A percentile compares a stretch with the other conserved stretches of the same genome.
These are phyloP conservation scores for Progne subis DNA, from an alignment of 2,113 vertebrate species.

Conservation along the genomic window DNA sequence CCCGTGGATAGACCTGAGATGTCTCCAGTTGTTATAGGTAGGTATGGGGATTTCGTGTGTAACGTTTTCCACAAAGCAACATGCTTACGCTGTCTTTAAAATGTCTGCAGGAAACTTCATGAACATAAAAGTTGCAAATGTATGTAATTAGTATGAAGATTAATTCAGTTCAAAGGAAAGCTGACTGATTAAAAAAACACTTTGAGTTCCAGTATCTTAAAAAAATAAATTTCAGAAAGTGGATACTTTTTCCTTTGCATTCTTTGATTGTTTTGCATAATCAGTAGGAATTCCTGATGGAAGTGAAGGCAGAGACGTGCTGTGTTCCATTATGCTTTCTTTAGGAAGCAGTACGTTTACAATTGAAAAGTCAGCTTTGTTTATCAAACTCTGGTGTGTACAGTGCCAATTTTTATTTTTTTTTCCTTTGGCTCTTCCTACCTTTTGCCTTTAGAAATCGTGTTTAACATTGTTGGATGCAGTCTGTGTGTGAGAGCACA, in stretches of 20 bases:
- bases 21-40: neutral
- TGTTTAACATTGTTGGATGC: neutral
- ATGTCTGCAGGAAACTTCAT: neutral
- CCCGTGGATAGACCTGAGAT: neutral
- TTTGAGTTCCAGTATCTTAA: neutral
- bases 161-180: neutral
- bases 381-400: neutral
- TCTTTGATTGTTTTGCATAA: neutral
- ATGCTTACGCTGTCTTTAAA: neutral
- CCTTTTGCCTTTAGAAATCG: neutral
- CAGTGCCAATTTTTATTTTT: neutral
- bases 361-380: neutral
- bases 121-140: neutral
- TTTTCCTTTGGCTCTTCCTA: neutral
- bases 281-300: neutral
- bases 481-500: neutral
- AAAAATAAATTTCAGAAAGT: neutral
- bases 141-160: neutral
- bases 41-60: neutral
- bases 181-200: neutral
- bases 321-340: neutral
- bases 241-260: neutral
- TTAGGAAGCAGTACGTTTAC: neutral
- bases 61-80: neutral
- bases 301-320: neutral